Evolutionary conservation across 2,113 vertebrate genomes (phyloP).

Genomic region (Corythornis madagascariensis): DNA sequence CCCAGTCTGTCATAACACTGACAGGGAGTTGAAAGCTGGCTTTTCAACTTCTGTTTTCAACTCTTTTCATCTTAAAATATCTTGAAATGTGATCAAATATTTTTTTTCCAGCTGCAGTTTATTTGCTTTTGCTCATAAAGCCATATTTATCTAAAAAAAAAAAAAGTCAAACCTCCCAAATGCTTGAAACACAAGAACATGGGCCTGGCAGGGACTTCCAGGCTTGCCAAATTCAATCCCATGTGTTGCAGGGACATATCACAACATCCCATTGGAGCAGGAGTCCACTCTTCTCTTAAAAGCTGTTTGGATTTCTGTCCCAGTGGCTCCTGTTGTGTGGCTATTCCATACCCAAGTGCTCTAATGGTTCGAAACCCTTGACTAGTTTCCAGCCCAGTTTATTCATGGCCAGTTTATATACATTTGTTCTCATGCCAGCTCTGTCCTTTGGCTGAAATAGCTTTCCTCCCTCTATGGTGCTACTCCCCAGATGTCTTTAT

Average conservation of each 20-base stretch:
- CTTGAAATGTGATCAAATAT: slow-evolving; percentile 21
- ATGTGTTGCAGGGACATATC: slow-evolving; percentile 28
- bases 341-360: slow-evolving; percentile 24
- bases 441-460: slow-evolving; percentile 15
- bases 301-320: slow-evolving; percentile 37
- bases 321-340: background rate
- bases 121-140: slow-evolving; percentile 42
- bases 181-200: slow-evolving; percentile 17
- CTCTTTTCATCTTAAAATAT: background rate
- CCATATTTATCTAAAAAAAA: slow-evolving; percentile 20
- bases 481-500: background rate
- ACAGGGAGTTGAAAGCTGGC: background rate
- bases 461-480: background rate
- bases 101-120: slow-evolving; percentile 22
- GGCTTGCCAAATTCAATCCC: slow-evolving; percentile 27
- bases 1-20: background rate
- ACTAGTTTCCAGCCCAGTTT: slow-evolving; percentile 2
- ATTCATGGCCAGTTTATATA: slow-evolving; percentile 15
- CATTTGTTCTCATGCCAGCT: slow-evolving; percentile 40
- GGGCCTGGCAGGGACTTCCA: slow-evolving; percentile 9
- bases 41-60: slow-evolving; percentile 24
- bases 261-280: background rate
- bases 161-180: slow-evolving; percentile 7
- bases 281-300: background rate
- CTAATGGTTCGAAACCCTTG: background rate